Evolutionary conservation across 2,797 vertebrate species (phyloP).

Genomic region (Vireo griseus): DNA sequence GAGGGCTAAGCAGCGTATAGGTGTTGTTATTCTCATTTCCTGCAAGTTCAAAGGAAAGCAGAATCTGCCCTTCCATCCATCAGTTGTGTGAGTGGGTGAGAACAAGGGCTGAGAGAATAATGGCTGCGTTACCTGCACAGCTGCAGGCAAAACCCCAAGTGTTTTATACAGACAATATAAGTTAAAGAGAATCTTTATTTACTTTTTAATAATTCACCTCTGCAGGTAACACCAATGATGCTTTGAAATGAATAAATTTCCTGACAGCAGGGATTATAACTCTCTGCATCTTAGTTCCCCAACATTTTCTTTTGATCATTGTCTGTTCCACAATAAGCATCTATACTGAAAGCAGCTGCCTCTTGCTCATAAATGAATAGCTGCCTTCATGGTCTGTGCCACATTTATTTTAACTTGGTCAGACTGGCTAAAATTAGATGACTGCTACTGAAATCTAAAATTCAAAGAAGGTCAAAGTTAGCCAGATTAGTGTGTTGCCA

Average conservation of each 20-base stretch:
- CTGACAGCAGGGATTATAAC: not conserved
- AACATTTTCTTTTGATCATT: not conserved
- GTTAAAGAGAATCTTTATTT: not conserved
- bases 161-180: not conserved
- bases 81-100: not conserved
- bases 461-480: not conserved
- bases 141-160: not conserved
- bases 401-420: conserved; percentile 14
- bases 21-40: not conserved
- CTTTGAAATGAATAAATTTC: conserved; percentile 38
- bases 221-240: not conserved
- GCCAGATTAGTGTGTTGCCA: not conserved
- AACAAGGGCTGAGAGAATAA: not conserved
- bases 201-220: conserved; percentile 8
- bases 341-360: not conserved
- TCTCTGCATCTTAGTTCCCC: not conserved
- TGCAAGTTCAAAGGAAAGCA: not conserved
- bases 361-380: conserved; percentile 6
- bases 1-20: not conserved
- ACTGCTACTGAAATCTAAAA: not conserved
- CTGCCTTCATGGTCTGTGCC: not conserved
- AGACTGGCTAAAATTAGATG: not conserved
- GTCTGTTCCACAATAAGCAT: not conserved
- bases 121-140: not conserved
- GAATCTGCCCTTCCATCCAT: not conserved